Evolutionary conservation across 2,113 vertebrate species (phyloP), one percentile per base, ranked within the genome.

Genomic region (Fulmarus glacialis): DNA sequence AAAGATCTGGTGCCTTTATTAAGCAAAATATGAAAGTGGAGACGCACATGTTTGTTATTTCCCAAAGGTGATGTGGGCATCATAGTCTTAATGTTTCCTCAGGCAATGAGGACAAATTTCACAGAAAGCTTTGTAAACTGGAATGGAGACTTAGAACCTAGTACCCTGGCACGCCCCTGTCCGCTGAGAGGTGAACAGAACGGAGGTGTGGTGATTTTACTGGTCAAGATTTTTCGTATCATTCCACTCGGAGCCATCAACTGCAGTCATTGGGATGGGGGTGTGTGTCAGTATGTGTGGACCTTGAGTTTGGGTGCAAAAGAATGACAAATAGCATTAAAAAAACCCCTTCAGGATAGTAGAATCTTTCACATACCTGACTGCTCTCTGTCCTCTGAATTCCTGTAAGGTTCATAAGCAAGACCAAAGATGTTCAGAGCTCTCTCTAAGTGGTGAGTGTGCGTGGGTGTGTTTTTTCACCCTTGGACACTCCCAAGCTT

Each of bases 181-280:
- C 17, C 19, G 2, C 18, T 6, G 58, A 9, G 45, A 7, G 15
- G n/a, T 3, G 52, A 67, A 10, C 18, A 63, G 40, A 53, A 11
- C 0, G 1, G 18, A 42, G 13, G 23, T 3, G 34, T 3, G 34
- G 5, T 11, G n/a, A 50, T 77, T 73, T 80, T 27, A 22, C 40
- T 48, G 4, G 12, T 9, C 4, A 2, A 11, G 3, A 7, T 45
- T 70, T 81, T 17, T 0, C n/a, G 0, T 67, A 1, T 67, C 12
- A 1, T 26, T 42, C 11, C 8, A 0, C 14, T 13, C 1, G 0
- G 2, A 32, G 32, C 2, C 5, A 26, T 22, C 11, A 19, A 0
- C 14, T 70, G 12, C 21, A 52, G 11, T 30, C 18, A 1, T 0
- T 5, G 21, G 34, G 9, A 6, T 7, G 9, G 8, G 5, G 4